Percentiles rank a stretch among this genome's conserved stretches.
These are phyloP conservation scores for Kradibia gibbosae DNA, from an alignment of 1,140 invertebrate species.

Conservation along the genomic window DNA sequence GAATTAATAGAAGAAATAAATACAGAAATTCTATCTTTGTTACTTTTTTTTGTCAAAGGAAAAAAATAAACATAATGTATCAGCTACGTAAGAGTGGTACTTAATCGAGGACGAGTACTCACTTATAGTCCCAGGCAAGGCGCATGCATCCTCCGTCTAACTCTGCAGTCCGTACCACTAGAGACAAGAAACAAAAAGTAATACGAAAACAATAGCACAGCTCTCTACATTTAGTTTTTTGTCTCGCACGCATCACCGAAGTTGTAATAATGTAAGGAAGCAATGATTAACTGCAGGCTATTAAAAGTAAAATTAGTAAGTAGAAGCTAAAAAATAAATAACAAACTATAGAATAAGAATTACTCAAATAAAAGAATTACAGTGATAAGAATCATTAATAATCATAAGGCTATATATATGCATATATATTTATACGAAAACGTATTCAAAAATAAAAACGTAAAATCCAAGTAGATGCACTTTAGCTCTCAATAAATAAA, in stretches of 20 bases:
- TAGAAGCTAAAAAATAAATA: neutral
- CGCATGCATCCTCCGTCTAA: constrained; percentile 74
- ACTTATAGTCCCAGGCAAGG: constrained; percentile 73
- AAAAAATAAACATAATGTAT: too few relatives aligned
- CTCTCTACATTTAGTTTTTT: constrained; percentile 52
- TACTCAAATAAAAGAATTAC: too few relatives aligned
- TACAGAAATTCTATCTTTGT: too few relatives aligned
- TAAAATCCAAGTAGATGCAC: constrained; percentile 63
- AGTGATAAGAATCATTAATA: constrained; percentile 22
- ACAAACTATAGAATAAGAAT: too few relatives aligned
- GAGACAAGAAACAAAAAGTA: constrained; percentile 71
- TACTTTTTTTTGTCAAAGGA: too few relatives aligned
- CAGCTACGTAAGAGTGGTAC: constrained; percentile 40
- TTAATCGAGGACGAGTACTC: constrained; percentile 69
- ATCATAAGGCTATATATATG: constrained; percentile 9
- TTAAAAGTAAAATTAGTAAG: neutral
- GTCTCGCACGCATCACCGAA: constrained; percentile 17
- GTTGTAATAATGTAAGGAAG: constrained; percentile 22
- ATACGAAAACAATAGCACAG: constrained; percentile 63
- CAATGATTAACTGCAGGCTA: constrained; percentile 8
- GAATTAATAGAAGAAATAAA: too few relatives aligned
- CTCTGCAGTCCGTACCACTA: constrained; percentile 75
- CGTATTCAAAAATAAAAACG: constrained; percentile 43
- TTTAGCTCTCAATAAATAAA: constrained; percentile 25
- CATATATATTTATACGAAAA: constrained; percentile 10